Conservation (phyloP, 2,888 invertebrate genomes). For the Vannuccia rotundouncinata region DNA sequence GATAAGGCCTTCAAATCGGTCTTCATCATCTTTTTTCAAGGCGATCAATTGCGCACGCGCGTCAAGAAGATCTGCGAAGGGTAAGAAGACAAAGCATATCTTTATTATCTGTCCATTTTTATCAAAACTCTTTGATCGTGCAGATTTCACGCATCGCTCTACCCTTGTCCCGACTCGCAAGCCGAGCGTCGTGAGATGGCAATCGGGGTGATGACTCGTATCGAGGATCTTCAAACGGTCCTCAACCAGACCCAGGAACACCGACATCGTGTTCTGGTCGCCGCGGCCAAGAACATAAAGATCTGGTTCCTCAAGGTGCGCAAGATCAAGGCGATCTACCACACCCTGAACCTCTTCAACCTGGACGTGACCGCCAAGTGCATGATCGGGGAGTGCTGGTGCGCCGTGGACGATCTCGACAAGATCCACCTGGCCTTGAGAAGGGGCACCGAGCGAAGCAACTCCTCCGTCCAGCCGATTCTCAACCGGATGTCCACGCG, state of each 20-base stretch:
- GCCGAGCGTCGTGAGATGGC: conserved; percentile 97
- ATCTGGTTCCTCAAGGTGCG: conserved; percentile 75
- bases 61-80: conserved; percentile 99
- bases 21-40: conserved; percentile 75
- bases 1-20: conserved; percentile 94
- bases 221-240: conserved; percentile 76
- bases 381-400: conserved; percentile 98
- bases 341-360: conserved; percentile 94
- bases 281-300: conserved; percentile 95
- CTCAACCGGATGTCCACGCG: conserved; percentile 82
- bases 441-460: conserved; percentile 73
- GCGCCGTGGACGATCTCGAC: conserved; percentile 80
- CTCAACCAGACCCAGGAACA: conserved; percentile 67
- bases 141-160: conserved; percentile 83
- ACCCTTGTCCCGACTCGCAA: conserved; percentile 95
- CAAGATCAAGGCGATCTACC: conserved; percentile 98
- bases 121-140: too few relatives aligned
- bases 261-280: conserved; percentile 88
- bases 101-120: neutral
- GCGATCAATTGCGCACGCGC: conserved; percentile 91
- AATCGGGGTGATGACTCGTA: conserved; percentile 94
- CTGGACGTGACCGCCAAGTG: conserved; percentile 99
- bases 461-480: conserved; percentile 81
- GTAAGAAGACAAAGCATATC: conserved; percentile 48
- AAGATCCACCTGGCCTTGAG: conserved; percentile 87